Percentiles rank a stretch among this genome's conserved stretches.
These are phyloP conservation scores for Sigmodon hispidus DNA, from an alignment of 2,113 vertebrate species.

Conservation along the genomic window DNA sequence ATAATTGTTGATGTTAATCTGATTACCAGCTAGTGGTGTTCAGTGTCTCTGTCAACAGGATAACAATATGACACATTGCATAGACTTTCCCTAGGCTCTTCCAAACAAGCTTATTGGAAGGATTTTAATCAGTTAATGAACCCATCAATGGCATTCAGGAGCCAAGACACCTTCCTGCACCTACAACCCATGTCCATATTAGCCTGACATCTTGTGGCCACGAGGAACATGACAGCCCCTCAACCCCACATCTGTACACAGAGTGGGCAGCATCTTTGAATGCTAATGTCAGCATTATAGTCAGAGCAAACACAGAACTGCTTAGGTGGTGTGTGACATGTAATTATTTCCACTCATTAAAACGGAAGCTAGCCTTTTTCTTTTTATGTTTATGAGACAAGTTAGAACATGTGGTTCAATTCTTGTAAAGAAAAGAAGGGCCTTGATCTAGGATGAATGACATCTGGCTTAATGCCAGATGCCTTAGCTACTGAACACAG, in stretches of 20 bases:
- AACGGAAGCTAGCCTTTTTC: conserved; percentile 66
- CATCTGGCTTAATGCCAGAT: background rate
- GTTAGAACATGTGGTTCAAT: conserved; percentile 51
- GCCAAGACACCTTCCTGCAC: conserved; percentile 18
- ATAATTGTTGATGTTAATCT: conserved; percentile 73
- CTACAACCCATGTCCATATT: conserved; percentile 66
- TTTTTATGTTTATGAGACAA: conserved; percentile 63
- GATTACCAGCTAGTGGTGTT: conserved; percentile 56
- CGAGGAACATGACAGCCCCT: conserved; percentile 38
- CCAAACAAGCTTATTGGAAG: conserved; percentile 54
- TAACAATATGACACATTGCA: conserved; percentile 66
- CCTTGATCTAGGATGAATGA: background rate
- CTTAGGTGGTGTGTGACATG: conserved; percentile 69
- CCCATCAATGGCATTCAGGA: conserved; percentile 68
- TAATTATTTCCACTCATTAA: conserved; percentile 79
- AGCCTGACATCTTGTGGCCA: conserved; percentile 86
- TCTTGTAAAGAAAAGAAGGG: background rate
- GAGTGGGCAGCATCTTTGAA: background rate
- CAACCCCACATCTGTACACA: conserved; percentile 2
- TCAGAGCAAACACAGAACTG: conserved; percentile 68
- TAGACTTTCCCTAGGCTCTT: conserved; percentile 55
- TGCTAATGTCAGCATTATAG: conserved; percentile 64
- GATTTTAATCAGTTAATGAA: conserved; percentile 75
- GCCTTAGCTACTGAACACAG: background rate
- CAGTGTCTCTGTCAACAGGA: conserved; percentile 48